Percentiles rank a stretch among this genome's conserved stretches.
These are phyloP conservation scores for Dipodomys stephensi DNA, from an alignment of 2,113 vertebrate species.

Conservation along the genomic window DNA sequence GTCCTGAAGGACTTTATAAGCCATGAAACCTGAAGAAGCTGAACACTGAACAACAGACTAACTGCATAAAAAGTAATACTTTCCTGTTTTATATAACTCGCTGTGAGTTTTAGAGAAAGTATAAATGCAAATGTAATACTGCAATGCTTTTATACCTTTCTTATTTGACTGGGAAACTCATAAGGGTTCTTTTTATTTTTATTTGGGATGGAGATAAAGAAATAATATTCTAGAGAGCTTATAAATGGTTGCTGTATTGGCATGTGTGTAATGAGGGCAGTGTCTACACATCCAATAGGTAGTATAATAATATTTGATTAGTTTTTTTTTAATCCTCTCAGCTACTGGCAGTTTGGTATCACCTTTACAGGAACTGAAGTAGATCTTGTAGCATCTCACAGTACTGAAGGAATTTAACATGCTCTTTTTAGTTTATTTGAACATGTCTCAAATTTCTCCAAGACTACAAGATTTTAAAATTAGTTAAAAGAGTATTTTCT, in stretches of 20 bases:
- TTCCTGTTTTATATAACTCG: constrained; percentile 48
- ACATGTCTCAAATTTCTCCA: constrained; percentile 25
- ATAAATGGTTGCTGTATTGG: constrained; percentile 61
- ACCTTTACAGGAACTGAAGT: constrained; percentile 77
- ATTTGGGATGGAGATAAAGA: constrained; percentile 62
- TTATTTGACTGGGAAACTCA: constrained; percentile 63
- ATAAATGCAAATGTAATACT: constrained; percentile 70
- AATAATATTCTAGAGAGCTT: constrained; percentile 67
- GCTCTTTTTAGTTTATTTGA: constrained; percentile 55
- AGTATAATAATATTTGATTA: constrained; percentile 76
- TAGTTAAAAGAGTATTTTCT: constrained; percentile 41
- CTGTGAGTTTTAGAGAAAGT: constrained; percentile 55
- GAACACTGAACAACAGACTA: constrained; percentile 71
- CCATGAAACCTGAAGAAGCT: constrained; percentile 80
- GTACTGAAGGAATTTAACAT: constrained; percentile 58
- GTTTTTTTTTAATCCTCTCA: constrained; percentile 72
- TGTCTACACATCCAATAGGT: constrained; percentile 80
- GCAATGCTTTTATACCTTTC: constrained; percentile 70
- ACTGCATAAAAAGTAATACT: constrained; percentile 71
- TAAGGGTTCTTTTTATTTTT: constrained; percentile 78
- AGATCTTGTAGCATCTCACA: constrained; percentile 21
- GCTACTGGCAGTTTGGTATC: constrained; percentile 70
- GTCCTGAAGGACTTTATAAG: constrained; percentile 79
- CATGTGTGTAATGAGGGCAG: constrained; percentile 62
- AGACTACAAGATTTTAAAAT: constrained; percentile 60